A percentile compares a stretch with the other conserved stretches of the same genome.
Conservation (phyloP, 2,888 invertebrate genomes). For the Xanthia togata region DNA sequence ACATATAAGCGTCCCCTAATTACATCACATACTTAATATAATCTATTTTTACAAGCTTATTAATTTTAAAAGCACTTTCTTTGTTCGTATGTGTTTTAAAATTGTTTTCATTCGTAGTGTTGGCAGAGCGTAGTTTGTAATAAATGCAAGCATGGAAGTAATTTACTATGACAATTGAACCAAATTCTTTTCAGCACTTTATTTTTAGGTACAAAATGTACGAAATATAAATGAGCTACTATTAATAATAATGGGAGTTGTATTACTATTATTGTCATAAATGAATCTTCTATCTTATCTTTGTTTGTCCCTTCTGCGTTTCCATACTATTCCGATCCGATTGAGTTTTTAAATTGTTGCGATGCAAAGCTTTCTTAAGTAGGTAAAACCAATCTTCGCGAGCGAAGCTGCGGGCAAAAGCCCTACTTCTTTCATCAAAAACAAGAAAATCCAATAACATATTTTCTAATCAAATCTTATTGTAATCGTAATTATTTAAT, state of each 20-base stretch:
- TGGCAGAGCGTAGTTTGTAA: not conserved
- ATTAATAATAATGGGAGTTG: not conserved
- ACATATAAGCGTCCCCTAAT: not conserved
- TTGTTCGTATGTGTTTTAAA: not conserved
- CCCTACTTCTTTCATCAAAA: not conserved
- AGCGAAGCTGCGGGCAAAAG: not conserved
- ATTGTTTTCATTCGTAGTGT: not conserved
- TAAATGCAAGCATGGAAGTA: not conserved
- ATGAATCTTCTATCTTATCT: not conserved
- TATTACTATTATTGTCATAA: not conserved
- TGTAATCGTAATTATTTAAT: not conserved
- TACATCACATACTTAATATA: not conserved
- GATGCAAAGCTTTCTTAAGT: not conserved
- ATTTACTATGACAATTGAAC: not conserved
- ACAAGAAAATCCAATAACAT: not conserved
- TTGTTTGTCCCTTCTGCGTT: not conserved
- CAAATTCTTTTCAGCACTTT: not conserved
- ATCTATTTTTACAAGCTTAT: not conserved
- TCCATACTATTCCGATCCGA: not conserved
- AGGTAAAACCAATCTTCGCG: not conserved
- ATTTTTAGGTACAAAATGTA: not conserved
- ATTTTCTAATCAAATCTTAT: not conserved
- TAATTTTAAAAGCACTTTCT: constrained; percentile 1
- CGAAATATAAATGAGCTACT: not conserved
- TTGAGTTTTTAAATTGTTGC: not conserved